Conservation (phyloP, 2,797 vertebrate genomes). For the Leptodactylus fallax region DNA sequence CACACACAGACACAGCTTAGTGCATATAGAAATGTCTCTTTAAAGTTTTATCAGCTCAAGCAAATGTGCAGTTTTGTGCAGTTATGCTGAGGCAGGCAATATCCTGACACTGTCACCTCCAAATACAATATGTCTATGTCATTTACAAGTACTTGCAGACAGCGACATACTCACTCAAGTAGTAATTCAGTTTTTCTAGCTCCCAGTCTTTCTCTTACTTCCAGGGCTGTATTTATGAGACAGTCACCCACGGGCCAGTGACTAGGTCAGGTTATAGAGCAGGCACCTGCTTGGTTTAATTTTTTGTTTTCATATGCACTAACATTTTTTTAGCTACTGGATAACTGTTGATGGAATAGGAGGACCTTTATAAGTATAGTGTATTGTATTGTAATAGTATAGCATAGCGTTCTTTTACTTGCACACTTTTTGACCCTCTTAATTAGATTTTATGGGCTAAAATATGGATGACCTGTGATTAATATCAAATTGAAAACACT, state of each 20-base stretch:
- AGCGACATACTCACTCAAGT: not conserved
- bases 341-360: too few species aligned
- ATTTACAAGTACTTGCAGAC: not conserved
- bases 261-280: not conserved
- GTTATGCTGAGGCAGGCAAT: not conserved
- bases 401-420: too few species aligned
- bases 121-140: not conserved
- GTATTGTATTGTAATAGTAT: too few species aligned
- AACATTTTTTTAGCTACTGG: too few species aligned
- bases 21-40: not conserved
- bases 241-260: not conserved
- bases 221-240: not conserved
- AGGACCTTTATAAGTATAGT: too few species aligned
- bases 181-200: not conserved
- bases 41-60: not conserved
- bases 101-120: not conserved
- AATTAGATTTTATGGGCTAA: too few species aligned
- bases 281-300: not conserved
- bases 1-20: not conserved
- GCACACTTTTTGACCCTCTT: too few species aligned
- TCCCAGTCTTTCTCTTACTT: not conserved
- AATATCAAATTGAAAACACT: too few species aligned
- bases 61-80: not conserved
- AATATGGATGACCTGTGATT: too few species aligned
- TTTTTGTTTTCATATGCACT: not conserved